A percentile compares a stretch with the other conserved stretches of the same genome.
Evolutionary conservation across 2,888 invertebrate genomes (phyloP).

Genomic region (Heliconius ethilla): DNA sequence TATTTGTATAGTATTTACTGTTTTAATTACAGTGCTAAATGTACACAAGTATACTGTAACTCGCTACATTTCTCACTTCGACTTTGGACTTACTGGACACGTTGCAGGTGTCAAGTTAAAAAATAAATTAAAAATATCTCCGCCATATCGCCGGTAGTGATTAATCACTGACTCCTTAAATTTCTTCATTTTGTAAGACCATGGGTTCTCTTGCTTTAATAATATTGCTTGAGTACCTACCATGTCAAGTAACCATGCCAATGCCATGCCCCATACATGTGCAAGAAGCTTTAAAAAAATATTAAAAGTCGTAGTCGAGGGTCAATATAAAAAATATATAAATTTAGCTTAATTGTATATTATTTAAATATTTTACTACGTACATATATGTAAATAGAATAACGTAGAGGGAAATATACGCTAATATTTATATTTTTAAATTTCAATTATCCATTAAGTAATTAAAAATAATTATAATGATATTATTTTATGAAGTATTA

Average conservation of each 20-base stretch:
- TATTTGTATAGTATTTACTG: conserved; percentile 47
- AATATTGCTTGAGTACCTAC: neutral
- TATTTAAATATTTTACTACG: neutral
- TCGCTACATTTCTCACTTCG: conserved; percentile 63
- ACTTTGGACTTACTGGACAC: conserved; percentile 40
- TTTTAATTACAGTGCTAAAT: conserved; percentile 65
- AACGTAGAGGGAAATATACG: conserved; percentile 12
- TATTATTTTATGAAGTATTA: neutral
- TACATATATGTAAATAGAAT: neutral
- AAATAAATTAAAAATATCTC: neutral
- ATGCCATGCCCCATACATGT: neutral
- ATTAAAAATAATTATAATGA: neutral
- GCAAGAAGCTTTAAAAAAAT: too few species aligned
- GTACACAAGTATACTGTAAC: conserved; percentile 60
- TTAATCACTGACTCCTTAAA: too few species aligned
- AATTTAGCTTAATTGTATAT: neutral
- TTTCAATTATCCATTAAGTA: neutral
- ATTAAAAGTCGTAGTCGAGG: neutral
- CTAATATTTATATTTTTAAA: neutral
- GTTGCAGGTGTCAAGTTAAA: conserved; percentile 25
- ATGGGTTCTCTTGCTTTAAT: neutral
- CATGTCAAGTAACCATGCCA: neutral
- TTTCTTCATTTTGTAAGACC: neutral
- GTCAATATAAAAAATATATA: neutral
- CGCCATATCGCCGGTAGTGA: too few species aligned